Evolutionary conservation across 1,140 invertebrate genomes (phyloP).

Genomic region (Tribolium madens): DNA sequence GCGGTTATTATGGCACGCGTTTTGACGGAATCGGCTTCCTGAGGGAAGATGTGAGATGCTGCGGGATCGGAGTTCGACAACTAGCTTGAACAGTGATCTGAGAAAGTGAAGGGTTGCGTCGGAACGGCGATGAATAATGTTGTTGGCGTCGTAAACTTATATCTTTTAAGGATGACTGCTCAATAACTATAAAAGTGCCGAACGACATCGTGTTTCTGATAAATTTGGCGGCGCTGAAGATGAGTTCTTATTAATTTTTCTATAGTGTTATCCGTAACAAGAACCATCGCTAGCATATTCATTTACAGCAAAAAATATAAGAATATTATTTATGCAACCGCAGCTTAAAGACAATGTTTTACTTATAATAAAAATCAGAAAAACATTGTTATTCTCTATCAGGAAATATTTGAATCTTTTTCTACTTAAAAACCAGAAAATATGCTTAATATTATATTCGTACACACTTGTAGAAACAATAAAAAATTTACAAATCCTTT

Average conservation of each 20-base stretch:
- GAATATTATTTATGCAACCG: too few relatives aligned
- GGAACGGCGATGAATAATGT: slow-evolving; percentile 32
- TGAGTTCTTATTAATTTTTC: slow-evolving; percentile 16
- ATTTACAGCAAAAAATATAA: too few relatives aligned
- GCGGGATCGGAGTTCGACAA: not conserved
- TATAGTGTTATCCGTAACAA: too few relatives aligned
- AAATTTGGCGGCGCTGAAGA: not conserved
- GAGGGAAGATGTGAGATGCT: not conserved
- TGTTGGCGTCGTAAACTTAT: slow-evolving; percentile 29
- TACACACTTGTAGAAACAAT: too few relatives aligned
- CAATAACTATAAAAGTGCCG: slow-evolving; percentile 37
- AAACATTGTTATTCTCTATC: too few relatives aligned
- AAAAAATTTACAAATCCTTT: too few relatives aligned
- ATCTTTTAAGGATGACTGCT: slow-evolving; percentile 36
- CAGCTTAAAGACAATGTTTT: too few relatives aligned
- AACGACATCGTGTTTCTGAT: slow-evolving; percentile 20
- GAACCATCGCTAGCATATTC: too few relatives aligned
- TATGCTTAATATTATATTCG: too few relatives aligned
- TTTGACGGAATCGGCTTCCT: not conserved
- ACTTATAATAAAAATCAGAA: too few relatives aligned
- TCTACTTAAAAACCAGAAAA: too few relatives aligned
- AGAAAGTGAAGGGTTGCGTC: not conserved
- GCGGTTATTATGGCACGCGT: slow-evolving; percentile 5
- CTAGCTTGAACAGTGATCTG: slow-evolving; percentile 8
- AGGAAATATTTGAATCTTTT: too few relatives aligned